Conservation (phyloP, 2,888 invertebrate species). For the Sinopyrophorus schimmeli region DNA sequence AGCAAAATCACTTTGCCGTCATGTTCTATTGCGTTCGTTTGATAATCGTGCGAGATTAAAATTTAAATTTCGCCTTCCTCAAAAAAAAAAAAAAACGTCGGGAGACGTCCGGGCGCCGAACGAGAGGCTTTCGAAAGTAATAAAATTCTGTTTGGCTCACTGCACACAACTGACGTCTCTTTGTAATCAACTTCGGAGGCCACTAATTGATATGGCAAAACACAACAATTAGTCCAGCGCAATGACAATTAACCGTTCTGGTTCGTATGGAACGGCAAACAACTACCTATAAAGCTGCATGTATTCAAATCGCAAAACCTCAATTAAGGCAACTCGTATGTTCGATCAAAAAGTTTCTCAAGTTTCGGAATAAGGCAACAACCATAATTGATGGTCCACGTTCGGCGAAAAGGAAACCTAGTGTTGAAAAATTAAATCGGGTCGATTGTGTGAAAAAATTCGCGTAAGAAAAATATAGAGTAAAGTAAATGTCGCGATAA, state of each 20-base stretch:
- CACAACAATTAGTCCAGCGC: constrained; percentile 36
- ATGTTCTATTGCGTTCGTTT: constrained; percentile 12
- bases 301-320: constrained; percentile 22
- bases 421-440: constrained; percentile 1
- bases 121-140: constrained; percentile 11
- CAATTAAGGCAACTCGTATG: constrained; percentile 15
- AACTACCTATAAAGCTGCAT: constrained; percentile 11
- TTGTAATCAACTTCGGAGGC: constrained; percentile 29
- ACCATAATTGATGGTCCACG: not conserved
- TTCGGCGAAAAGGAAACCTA: not conserved
- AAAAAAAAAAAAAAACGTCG: constrained; percentile 7
- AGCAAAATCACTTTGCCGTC: constrained; percentile 14
- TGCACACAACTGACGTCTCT: constrained; percentile 21
- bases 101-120: too few relatives aligned
- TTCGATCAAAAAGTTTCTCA: constrained; percentile 5
- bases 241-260: constrained; percentile 33
- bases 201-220: constrained; percentile 37
- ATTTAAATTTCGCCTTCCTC: not conserved
- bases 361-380: constrained; percentile 1
- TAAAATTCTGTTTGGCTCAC: constrained; percentile 14
- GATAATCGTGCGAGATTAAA: not conserved
- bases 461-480: constrained; percentile 19
- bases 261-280: constrained; percentile 20
- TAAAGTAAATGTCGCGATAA: constrained; percentile 25
- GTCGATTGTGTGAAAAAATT: constrained; percentile 11